Evolutionary conservation across 2,113 vertebrate genomes (phyloP).

Genomic region (Cettia cetti): DNA sequence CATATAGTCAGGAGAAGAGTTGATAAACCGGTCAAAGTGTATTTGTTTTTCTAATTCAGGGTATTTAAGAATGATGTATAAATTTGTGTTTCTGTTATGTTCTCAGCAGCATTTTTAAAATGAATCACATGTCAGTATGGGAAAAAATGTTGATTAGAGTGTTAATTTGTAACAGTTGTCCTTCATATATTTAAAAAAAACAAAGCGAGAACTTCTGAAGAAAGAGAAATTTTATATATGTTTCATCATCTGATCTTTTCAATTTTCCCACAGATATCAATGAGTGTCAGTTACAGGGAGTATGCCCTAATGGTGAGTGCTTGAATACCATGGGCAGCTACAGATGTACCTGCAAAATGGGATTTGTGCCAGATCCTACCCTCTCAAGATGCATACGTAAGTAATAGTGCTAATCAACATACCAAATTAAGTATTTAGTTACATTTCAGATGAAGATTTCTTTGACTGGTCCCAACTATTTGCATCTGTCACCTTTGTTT

Average conservation of each 20-base stretch:
- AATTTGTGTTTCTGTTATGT: neutral
- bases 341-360: slow-evolving; percentile 89
- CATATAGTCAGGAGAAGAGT: neutral
- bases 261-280: slow-evolving; percentile 84
- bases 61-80: neutral
- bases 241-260: neutral
- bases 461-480: neutral
- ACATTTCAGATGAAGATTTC: neutral
- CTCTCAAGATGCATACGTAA: slow-evolving; percentile 90
- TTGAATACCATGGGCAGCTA: slow-evolving; percentile 94
- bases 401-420: slow-evolving; percentile 53
- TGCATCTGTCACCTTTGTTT: neutral
- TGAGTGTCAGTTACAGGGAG: slow-evolving; percentile 90
- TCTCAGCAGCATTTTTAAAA: neutral
- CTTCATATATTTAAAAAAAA: neutral
- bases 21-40: neutral
- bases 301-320: slow-evolving; percentile 93
- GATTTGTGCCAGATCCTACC: slow-evolving; percentile 84
- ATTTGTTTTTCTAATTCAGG: neutral
- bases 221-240: neutral
- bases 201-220: neutral
- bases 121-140: neutral
- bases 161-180: neutral
- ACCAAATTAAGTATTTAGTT: neutral
- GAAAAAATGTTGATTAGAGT: neutral